phyloP scores from a whole-genome alignment of 2,113 vertebrate species.

The Vanacampus margaritifer region DNA sequence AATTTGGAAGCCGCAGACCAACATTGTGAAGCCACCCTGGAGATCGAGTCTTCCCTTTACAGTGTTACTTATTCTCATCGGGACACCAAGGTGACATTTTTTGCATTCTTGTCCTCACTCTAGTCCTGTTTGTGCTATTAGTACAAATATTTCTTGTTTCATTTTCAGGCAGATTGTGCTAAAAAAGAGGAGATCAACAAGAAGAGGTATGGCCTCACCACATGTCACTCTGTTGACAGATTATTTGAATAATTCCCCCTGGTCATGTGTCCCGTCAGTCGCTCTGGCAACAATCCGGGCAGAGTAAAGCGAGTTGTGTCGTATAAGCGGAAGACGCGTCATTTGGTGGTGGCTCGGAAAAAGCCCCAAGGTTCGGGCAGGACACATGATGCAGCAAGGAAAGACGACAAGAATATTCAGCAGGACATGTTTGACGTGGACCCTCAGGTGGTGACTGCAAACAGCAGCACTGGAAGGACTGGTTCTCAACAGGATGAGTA shows the following conservation, averaged over 20 bases:
- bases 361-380: slow-evolving; percentile 48
- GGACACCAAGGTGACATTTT: slow-evolving; percentile 63
- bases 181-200: slow-evolving; percentile 55
- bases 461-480: slow-evolving; percentile 73
- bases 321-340: slow-evolving; percentile 68
- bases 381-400: slow-evolving; percentile 83
- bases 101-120: background rate
- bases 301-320: slow-evolving; percentile 66
- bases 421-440: slow-evolving; percentile 74
- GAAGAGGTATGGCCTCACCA: slow-evolving; percentile 40
- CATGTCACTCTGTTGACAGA: background rate
- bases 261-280: slow-evolving; percentile 52
- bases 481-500: slow-evolving; percentile 79
- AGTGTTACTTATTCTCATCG: slow-evolving; percentile 73
- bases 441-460: slow-evolving; percentile 70
- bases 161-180: slow-evolving; percentile 34
- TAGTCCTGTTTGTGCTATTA: slow-evolving; percentile 17
- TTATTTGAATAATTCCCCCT: background rate
- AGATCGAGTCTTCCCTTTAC: slow-evolving; percentile 71
- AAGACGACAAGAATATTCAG: slow-evolving; percentile 81
- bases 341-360: slow-evolving; percentile 46
- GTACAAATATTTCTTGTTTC: background rate
- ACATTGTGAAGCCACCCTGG: slow-evolving; percentile 54
- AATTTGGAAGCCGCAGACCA: slow-evolving; percentile 77
- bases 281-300: slow-evolving; percentile 43